Conservation (phyloP, 2,113 vertebrate genomes). For the Meleagris gallopavo region DNA sequence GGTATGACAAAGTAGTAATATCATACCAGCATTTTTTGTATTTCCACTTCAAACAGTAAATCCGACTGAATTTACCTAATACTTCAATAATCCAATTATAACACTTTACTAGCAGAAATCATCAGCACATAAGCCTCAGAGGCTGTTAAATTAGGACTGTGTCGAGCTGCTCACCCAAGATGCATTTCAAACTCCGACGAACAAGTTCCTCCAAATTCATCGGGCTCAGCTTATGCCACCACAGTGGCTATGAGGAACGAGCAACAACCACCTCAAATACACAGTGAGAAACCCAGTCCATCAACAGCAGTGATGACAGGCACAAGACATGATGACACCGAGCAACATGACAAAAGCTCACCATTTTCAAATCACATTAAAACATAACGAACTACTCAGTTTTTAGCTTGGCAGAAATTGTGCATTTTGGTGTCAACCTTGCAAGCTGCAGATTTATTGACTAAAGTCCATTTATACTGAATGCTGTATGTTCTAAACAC, state of each 20-base stretch:
- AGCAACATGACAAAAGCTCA: not conserved
- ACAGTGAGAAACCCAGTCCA: not conserved
- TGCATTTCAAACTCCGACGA: not conserved
- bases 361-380: not conserved
- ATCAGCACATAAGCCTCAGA: conserved; percentile 57
- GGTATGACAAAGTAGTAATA: conserved; percentile 61
- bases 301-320: too few relatives aligned
- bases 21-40: conserved; percentile 63
- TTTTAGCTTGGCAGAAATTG: not conserved
- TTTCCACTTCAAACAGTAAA: conserved; percentile 78
- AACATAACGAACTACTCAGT: not conserved
- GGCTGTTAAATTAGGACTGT: conserved; percentile 53
- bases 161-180: conserved; percentile 14
- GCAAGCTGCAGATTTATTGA: not conserved
- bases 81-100: conserved; percentile 79
- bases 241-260: not conserved
- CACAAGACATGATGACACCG: not conserved
- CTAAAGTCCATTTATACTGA: conserved; percentile 1
- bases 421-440: not conserved
- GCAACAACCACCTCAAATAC: rapidly evolving
- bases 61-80: conserved; percentile 78
- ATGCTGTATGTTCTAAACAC: conserved; percentile 52
- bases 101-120: conserved; percentile 73
- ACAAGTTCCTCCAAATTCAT: not conserved
- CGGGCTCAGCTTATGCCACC: rapidly evolving